Percentiles rank a stretch among this genome's conserved stretches.
phyloP scores from a whole-genome alignment of 2,797 vertebrate genomes.

The Anisognathus igniventris region DNA sequence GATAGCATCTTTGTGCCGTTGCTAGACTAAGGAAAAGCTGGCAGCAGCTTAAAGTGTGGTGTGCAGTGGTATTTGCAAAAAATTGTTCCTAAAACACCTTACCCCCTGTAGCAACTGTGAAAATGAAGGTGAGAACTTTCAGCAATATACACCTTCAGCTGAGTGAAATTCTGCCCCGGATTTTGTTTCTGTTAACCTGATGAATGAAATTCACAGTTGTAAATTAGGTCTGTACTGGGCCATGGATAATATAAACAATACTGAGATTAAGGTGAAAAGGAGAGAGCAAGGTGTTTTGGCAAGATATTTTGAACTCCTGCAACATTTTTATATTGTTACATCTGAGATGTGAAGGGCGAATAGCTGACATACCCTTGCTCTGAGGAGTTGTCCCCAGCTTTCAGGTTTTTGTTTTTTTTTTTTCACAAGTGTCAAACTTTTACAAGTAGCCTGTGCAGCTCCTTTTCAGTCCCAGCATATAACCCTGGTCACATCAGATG shows the following conservation, averaged over 20 bases:
- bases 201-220: background rate
- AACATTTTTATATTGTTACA: background rate
- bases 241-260: background rate
- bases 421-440: background rate
- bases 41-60: background rate
- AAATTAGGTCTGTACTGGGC: background rate
- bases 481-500: background rate
- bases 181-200: background rate
- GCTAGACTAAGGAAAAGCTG: background rate
- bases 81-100: background rate
- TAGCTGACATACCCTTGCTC: background rate
- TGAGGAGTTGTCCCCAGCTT: background rate
- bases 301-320: background rate
- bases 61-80: background rate
- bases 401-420: background rate
- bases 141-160: background rate
- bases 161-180: background rate
- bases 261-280: background rate
- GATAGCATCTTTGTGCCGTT: background rate
- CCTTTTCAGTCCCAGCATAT: background rate
- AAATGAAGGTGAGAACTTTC: background rate
- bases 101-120: background rate
- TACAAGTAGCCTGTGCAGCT: background rate
- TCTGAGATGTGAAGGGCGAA: background rate
- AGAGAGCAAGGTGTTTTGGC: background rate